phyloP scores from a whole-genome alignment of 2,797 vertebrate species.

The Enteromius fasciolatus region DNA sequence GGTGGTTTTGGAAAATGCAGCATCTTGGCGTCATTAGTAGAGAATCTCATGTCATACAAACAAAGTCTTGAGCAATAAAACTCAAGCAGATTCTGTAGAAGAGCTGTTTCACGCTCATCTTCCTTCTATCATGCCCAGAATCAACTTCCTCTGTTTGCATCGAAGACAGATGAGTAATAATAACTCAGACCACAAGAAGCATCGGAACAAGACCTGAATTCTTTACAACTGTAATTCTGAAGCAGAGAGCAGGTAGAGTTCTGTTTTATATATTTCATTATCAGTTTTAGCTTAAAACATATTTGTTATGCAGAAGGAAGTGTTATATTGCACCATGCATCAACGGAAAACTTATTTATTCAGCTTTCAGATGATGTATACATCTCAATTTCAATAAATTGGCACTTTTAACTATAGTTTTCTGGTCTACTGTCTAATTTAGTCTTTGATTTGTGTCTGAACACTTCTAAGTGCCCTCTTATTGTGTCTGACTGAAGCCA shows the following conservation, averaged over 20 bases:
- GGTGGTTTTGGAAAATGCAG: not conserved
- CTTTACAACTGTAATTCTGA: not conserved
- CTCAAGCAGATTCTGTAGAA: not conserved
- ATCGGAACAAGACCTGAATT: not conserved
- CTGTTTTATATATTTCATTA: not conserved
- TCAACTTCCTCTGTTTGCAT: not conserved
- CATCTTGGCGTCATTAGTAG: not conserved
- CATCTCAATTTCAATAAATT: not conserved
- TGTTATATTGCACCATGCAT: not conserved
- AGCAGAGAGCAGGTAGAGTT: not conserved
- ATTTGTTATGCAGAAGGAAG: not conserved
- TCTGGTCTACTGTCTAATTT: not conserved
- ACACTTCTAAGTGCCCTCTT: no score
- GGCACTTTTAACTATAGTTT: not conserved
- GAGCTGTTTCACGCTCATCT: not conserved
- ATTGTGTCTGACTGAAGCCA: not conserved
- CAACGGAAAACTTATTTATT: not conserved
- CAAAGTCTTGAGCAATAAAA: not conserved
- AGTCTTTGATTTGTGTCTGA: not conserved
- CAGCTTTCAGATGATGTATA: not conserved
- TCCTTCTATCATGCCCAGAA: not conserved
- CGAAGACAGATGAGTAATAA: not conserved
- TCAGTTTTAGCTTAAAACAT: not conserved
- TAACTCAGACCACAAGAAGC: not conserved
- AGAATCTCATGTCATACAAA: not conserved